Percentiles rank a stretch among this genome's conserved stretches.
These are phyloP conservation scores for Panurus biarmicus DNA, from an alignment of 2,113 vertebrate species.

Conservation along the genomic window DNA sequence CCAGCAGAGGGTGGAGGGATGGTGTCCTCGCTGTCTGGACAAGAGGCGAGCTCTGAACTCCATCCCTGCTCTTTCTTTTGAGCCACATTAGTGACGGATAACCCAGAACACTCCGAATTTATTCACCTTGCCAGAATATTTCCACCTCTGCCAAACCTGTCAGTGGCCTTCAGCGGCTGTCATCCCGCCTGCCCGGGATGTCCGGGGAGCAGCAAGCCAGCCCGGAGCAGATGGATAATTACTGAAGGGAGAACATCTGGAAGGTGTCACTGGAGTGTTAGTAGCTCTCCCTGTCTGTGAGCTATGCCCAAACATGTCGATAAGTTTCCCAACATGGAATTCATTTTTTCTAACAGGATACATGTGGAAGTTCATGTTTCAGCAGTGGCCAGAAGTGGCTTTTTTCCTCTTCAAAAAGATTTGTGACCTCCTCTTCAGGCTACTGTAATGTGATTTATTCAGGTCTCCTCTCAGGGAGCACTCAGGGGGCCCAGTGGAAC, in stretches of 20 bases:
- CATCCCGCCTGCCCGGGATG: not conserved
- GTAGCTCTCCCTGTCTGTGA: constrained; percentile 24
- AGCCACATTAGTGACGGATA: not conserved
- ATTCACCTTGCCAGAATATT: not conserved
- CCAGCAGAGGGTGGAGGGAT: not conserved
- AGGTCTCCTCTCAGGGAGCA: not conserved
- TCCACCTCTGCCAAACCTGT: not conserved
- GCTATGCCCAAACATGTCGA: constrained; percentile 5
- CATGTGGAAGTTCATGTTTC: constrained; percentile 54
- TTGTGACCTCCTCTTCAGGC: constrained; percentile 47
- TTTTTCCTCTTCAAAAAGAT: constrained; percentile 57
- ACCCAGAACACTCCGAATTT: not conserved
- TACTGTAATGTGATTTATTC: constrained; percentile 53
- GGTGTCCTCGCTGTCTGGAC: not conserved
- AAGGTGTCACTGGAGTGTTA: constrained; percentile 28
- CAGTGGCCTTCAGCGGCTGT: not conserved
- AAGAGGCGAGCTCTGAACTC: not conserved
- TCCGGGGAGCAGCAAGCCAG: not conserved
- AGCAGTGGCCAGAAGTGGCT: constrained; percentile 29
- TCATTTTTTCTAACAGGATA: constrained; percentile 60
- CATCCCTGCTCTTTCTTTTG: not conserved
- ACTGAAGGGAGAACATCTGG: constrained; percentile 44
- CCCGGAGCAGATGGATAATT: not conserved
- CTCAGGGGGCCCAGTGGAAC: not conserved
- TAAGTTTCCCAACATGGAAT: constrained; percentile 54